phyloP scores from a whole-genome alignment of 1,140 invertebrate genomes.

The Bombus pascuorum region DNA sequence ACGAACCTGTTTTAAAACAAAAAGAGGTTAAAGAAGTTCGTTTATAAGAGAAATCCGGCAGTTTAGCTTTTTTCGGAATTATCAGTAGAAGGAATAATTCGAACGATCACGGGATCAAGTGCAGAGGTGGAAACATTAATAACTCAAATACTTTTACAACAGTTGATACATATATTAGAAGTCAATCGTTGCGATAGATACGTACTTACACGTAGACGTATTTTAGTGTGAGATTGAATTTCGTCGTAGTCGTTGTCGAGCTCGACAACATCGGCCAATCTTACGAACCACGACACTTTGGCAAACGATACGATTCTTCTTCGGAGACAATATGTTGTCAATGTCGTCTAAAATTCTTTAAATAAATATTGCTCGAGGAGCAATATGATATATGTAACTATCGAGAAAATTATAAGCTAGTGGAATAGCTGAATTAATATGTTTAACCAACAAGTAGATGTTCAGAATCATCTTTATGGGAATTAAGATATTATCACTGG shows the following conservation, averaged over 20 bases:
- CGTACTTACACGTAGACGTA: neutral
- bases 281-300: neutral
- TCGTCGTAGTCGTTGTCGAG: neutral
- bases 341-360: neutral
- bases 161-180: constrained; percentile 2
- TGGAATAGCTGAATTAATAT: neutral
- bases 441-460: neutral
- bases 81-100: neutral
- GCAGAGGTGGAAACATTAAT: neutral
- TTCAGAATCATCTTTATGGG: neutral
- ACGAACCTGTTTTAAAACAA: too few relatives aligned
- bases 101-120: neutral
- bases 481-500: neutral
- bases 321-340: neutral
- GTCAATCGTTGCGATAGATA: constrained; percentile 8
- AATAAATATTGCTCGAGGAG: neutral
- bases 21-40: neutral
- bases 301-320: neutral
- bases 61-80: too few relatives aligned
- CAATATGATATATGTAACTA: neutral
- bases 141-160: neutral
- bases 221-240: neutral
- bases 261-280: neutral
- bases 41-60: too few relatives aligned
- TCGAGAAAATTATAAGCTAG: neutral